Evolutionary conservation across 2,113 vertebrate genomes (phyloP), one percentile per base, ranked within the genome.

Genomic region (Lophura nycthemera): DNA sequence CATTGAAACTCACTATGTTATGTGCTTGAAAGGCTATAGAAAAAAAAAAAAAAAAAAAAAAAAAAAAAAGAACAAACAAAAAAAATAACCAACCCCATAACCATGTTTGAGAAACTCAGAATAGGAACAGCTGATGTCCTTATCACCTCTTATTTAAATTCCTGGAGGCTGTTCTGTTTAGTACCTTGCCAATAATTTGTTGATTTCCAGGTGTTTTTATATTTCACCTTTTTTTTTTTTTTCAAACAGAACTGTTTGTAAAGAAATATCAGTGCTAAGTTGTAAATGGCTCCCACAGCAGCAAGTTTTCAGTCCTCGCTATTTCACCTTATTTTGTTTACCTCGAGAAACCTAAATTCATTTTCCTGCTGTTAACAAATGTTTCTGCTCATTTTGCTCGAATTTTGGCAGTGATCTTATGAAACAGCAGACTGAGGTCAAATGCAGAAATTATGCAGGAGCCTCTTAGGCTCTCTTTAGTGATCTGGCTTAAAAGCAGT

Each of bases 291-390:
- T 91, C 38, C n/a, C 56, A 88, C 13, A 71, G 27, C 64, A 93
- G 47, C 6, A 59, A 67, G 11, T 75, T 78, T 88, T 64, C 60
- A 92, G 27, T 64, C 61, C 61, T 77, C 88, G 32, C 29, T 67
- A 34, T 95, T 93, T 86, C 27, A 36, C 76, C 27, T 19, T 71
- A n/a, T 71, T 77, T 89, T 91, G 40, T 93, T 93, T 92, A 89
- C 72, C 52, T 60, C 40, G 27, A 90, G 61, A 86, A 93, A 56
- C 34, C 24, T 69, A 57, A 83, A 89, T 87, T 83, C 20, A 61
- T 88, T 69, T 88, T 90, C 69, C 65, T 86, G 34, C 79, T 86
- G 72, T 77, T 76, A 88, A 90, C 40, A 79, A 93, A 85, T 85
- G 21, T 89, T 93, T 89, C 42, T 83, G 40, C 54, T 75, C 47